phyloP scores from a whole-genome alignment of 1,140 invertebrate genomes.

The Plodia interpunctella region DNA sequence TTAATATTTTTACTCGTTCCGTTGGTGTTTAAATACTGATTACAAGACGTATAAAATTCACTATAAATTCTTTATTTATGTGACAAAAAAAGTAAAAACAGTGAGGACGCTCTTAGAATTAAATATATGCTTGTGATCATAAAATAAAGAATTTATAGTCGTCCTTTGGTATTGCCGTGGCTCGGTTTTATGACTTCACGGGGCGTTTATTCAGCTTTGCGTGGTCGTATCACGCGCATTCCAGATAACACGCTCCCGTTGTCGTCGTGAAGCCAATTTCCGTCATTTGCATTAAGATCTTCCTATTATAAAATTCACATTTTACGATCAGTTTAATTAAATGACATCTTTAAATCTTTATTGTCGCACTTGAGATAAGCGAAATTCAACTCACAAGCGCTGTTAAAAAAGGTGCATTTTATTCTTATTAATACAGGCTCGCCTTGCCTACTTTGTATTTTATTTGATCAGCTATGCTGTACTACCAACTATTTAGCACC shows the following conservation, averaged over 20 bases:
- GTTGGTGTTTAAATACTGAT: conserved; percentile 45
- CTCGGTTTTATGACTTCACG: conserved; percentile 69
- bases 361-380: conserved; percentile 1
- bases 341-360: conserved; percentile 27
- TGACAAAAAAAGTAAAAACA: conserved; percentile 58
- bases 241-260: conserved; percentile 46
- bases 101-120: conserved; percentile 63
- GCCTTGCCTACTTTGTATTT: neutral
- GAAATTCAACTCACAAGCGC: neutral
- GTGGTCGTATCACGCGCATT: conserved; percentile 57
- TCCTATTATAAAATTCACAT: conserved; percentile 15
- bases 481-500: neutral
- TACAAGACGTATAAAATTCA: conserved; percentile 45
- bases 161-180: conserved; percentile 69
- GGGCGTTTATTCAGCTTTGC: conserved; percentile 63
- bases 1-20: conserved; percentile 31
- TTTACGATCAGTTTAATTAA: conserved; percentile 30
- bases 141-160: conserved; percentile 75
- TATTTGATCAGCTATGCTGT: neutral
- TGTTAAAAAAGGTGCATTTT: too few species aligned
- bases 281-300: conserved; percentile 27
- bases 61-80: conserved; percentile 63
- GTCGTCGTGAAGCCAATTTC: conserved; percentile 33
- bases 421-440: too few species aligned
- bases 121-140: conserved; percentile 70